Base-by-base conservation (phyloP, 1,140 invertebrate species). In the Proales similis region DNA sequence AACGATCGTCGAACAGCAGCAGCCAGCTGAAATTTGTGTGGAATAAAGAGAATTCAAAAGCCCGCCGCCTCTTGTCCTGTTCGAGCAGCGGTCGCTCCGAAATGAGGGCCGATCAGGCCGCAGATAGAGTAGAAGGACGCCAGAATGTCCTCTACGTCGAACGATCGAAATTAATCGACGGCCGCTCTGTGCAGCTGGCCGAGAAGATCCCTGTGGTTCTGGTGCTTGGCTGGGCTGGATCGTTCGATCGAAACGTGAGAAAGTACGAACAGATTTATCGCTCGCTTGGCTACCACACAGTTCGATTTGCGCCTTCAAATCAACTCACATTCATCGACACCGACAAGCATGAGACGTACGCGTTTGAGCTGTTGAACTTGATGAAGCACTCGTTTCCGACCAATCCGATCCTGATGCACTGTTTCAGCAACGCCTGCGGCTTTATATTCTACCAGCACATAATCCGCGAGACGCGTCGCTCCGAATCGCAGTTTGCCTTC, bases 381-480 rank as follows among this genome's bases (percentile, higher is more conserved):
- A 29, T 57, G 17, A 57, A 57, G 12, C 19, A 24, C 24, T 36
- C 27, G 3, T 57, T 17, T 26, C 29, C 22, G 2, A 2, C 39
- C 4, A 57, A 57, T 27, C 33, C 33, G 14, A n/a, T 57, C 5
- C 24, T 26, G 9, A 57, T 42, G 1, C 51, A 57, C 32, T 42
- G 39, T 24, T 57, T 57, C 20, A 57, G 51, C 12, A 57, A 57
- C 32, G 51, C 51, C 30, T 42, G 17, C 4, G 39, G 17, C n/a
- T 57, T 57, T 26, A 26, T 57, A 12, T 12, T 57, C 3, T 57
- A 57, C 11, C 51, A 57, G 24, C 51, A 57, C n/a, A 39, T 57
- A 9, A 57, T 57, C 17, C 39, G 45, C 9, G 51, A 57, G 19
- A 39, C 45, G 9, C 22, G 9, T 32, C 26, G 45, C 39, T n/a